phyloP scores from a whole-genome alignment of 2,888 invertebrate species.

The Drosophila nr. medialis region DNA sequence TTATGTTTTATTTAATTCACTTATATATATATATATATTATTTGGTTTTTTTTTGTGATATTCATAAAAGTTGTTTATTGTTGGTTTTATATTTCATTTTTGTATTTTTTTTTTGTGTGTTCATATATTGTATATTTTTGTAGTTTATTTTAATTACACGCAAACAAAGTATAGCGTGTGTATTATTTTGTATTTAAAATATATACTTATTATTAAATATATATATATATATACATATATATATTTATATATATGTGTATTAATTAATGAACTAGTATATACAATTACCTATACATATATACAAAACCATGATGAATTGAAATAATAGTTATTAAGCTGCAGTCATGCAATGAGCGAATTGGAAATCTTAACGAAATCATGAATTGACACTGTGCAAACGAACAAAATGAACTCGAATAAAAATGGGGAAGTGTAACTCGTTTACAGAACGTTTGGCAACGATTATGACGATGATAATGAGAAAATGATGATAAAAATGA shows the following conservation, averaged over 20 bases:
- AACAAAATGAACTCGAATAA: slow-evolving; percentile 14
- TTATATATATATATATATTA: slow-evolving; percentile 17
- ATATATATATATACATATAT: slow-evolving; percentile 52
- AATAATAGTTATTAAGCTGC: slow-evolving; percentile 73
- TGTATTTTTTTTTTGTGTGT: slow-evolving; percentile 33
- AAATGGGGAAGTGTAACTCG: slow-evolving; percentile 20
- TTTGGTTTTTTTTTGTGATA: slow-evolving; percentile 54
- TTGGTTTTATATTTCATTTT: slow-evolving; percentile 28
- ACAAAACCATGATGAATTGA: slow-evolving; percentile 69
- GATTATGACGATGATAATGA: slow-evolving; percentile 55
- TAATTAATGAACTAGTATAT: slow-evolving; percentile 73
- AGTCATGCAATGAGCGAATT: slow-evolving; percentile 44
- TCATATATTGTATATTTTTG: slow-evolving; percentile 61
- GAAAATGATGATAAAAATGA: slow-evolving; percentile 43
- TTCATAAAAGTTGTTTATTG: slow-evolving; percentile 64
- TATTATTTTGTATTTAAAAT: slow-evolving; percentile 56
- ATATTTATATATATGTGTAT: slow-evolving; percentile 56
- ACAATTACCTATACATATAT: slow-evolving; percentile 66
- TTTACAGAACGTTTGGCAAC: slow-evolving; percentile 48
- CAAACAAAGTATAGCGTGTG: slow-evolving; percentile 32
- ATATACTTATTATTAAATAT: slow-evolving; percentile 55
- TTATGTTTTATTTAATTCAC: slow-evolving; percentile 19
- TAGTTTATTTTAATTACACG: slow-evolving; percentile 54
- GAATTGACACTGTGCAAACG: slow-evolving; percentile 36
- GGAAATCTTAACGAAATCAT: slow-evolving; percentile 27